Evolutionary conservation across 2,888 invertebrate species (phyloP).

Genomic region (Spialia ferax): DNA sequence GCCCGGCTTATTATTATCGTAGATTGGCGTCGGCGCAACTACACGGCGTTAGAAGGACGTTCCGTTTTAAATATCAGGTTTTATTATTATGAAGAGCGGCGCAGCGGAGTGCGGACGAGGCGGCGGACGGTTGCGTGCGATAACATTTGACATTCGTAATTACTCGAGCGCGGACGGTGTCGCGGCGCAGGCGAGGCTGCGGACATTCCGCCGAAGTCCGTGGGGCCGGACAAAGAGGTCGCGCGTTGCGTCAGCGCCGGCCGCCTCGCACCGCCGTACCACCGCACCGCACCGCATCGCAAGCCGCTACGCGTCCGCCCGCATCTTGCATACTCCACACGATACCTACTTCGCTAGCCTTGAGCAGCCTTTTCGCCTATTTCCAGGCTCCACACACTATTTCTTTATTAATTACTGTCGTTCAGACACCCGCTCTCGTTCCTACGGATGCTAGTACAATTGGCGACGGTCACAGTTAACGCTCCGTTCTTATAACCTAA

Average conservation of each 20-base stretch:
- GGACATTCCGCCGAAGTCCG: constrained; percentile 63
- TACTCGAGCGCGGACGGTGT: constrained; percentile 75
- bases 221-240: constrained; percentile 81
- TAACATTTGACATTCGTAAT: constrained; percentile 87
- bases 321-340: constrained; percentile 53
- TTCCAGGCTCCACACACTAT: constrained; percentile 50
- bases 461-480: constrained; percentile 5
- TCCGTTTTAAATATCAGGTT: constrained; percentile 87
- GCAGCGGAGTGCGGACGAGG: constrained; percentile 84
- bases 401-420: constrained; percentile 25
- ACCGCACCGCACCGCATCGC: constrained; percentile 45
- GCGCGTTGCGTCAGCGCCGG: constrained; percentile 77
- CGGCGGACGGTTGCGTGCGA: constrained; percentile 85
- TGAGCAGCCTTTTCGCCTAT: constrained; percentile 69
- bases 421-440: constrained; percentile 6
- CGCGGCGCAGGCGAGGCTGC: constrained; percentile 67
- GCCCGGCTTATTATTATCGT: constrained; percentile 87
- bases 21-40: constrained; percentile 87
- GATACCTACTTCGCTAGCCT: constrained; percentile 71
- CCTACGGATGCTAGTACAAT: background rate
- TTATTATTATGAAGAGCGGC: constrained; percentile 87
- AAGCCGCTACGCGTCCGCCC: constrained; percentile 48
- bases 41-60: constrained; percentile 87
- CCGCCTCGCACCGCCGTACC: constrained; percentile 46
- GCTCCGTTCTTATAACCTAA: constrained; percentile 13